Base-by-base conservation (phyloP, 2,113 vertebrate genomes). In the Cromileptes altivelis region DNA sequence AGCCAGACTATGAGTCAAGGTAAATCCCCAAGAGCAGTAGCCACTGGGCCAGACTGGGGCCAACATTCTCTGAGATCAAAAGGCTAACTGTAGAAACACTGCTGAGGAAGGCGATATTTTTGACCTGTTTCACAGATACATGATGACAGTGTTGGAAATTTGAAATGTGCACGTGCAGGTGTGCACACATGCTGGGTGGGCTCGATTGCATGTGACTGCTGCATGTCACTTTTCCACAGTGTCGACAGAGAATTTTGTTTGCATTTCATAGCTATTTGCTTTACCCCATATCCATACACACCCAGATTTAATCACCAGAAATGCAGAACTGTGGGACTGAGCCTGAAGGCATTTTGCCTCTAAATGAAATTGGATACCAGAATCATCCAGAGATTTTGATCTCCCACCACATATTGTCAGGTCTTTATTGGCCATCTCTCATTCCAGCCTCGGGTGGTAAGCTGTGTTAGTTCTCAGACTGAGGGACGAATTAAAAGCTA, bases 311-410 rank as follows among this genome's bases (percentile, higher is more conserved):
- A 89, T 85, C 82, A 75, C 61, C 53, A 83, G 53, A 81, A 81
- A 89, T 75, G 70, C 84, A 82, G 78, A 82, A 82, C 37, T 80
- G 73, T 81, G 83, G 65, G 73, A 75, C 19, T 1, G 8, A 73
- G 79, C 85, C 80, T 52, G 1, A 8, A 78, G 84, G 63, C 79
- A 11, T 58, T 68, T 61, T 63, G 25, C 69, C 50, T 75, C 63
- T 64, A 80, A 81, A 89, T 87, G 76, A 86, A 90, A 91, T 37
- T 71, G 73, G 78, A 91, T 81, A 85, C 85, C 12, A 6, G 70
- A 87, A 82, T 84, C 58, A 82, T 70, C 58, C 17, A 7, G 60
- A 63, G 82, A 82, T 85, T 81, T 69, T 80, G 42, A 88, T 88
- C 71, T 78, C 80, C 65, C 21, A 47, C 56, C 70, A 79, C 74